Percentiles rank a stretch among this genome's conserved stretches.
phyloP scores from a whole-genome alignment of 2,888 invertebrate genomes.

The Dynastes maya region DNA sequence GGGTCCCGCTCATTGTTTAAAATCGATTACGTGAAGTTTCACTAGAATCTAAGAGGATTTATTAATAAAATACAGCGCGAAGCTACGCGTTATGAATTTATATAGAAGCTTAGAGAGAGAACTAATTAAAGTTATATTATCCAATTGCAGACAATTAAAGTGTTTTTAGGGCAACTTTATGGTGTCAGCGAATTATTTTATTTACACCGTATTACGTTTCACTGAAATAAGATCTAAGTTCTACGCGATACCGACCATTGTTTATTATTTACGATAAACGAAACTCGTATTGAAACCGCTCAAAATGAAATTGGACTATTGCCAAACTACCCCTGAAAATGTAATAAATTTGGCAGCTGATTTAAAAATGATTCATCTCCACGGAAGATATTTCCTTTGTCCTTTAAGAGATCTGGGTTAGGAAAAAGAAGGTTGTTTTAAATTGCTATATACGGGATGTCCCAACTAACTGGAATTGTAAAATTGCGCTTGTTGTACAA shows the following conservation, averaged over 20 bases:
- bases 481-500: too few relatives aligned
- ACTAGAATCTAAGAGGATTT: too few relatives aligned
- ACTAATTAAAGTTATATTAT: conserved; percentile 34
- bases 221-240: conserved; percentile 4
- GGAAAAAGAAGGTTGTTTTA: too few relatives aligned
- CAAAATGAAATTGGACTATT: conserved; percentile 2
- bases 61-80: too few relatives aligned
- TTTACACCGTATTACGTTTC: conserved; percentile 15
- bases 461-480: too few relatives aligned
- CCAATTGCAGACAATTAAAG: conserved; percentile 25
- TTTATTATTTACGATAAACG: too few relatives aligned
- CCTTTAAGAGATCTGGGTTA: too few relatives aligned
- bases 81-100: too few relatives aligned
- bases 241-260: too few relatives aligned
- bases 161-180: conserved; percentile 9
- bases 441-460: too few relatives aligned
- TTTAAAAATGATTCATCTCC: conserved; percentile 23
- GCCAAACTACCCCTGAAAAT: not conserved
- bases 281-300: not conserved
- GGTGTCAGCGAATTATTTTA: conserved; percentile 17
- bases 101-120: not conserved
- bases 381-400: too few relatives aligned
- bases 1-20: not conserved
- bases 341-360: not conserved
- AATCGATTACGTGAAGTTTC: too few relatives aligned